These are phyloP conservation scores for Hirtodrosophila trivittata DNA, from an alignment of 2,888 invertebrate species.

Conservation along the genomic window DNA sequence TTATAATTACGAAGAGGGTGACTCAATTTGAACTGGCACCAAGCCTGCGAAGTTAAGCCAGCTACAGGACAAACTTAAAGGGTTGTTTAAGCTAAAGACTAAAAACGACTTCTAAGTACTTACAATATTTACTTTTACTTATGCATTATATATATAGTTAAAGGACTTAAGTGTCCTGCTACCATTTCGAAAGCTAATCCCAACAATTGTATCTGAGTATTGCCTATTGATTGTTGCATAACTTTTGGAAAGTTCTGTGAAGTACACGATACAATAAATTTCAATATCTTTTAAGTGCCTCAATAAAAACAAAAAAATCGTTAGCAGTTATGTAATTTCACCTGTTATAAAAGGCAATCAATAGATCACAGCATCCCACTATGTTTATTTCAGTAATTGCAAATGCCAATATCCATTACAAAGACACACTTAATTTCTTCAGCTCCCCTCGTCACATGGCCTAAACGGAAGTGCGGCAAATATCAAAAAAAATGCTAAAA, in stretches of 20 bases:
- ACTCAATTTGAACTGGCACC: conserved; percentile 7
- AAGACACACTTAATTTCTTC: conserved; percentile 12
- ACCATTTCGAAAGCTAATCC: too few relatives aligned
- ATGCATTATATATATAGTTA: too few relatives aligned
- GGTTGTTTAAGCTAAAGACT: too few relatives aligned
- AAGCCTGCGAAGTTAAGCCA: conserved; percentile 14
- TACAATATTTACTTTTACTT: too few relatives aligned
- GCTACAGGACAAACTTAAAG: not conserved
- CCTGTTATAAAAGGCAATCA: conserved; percentile 20
- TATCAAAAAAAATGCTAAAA: conserved; percentile 10
- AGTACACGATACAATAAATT: too few relatives aligned
- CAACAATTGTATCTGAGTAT: too few relatives aligned
- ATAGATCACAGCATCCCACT: too few relatives aligned
- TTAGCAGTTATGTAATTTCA: conserved; percentile 29
- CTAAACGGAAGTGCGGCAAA: conserved; percentile 12
- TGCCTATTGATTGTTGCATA: too few relatives aligned
- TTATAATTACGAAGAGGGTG: conserved; percentile 11
- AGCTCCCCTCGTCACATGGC: conserved; percentile 1
- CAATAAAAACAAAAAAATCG: not conserved
- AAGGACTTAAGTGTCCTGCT: too few relatives aligned
- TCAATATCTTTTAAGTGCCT: not conserved
- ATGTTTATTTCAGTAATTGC: conserved; percentile 15
- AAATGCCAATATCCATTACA: conserved; percentile 25
- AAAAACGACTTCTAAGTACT: too few relatives aligned
- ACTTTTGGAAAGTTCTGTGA: too few relatives aligned